A percentile compares a stretch with the other conserved stretches of the same genome.
These are phyloP conservation scores for Epinotia demarniana DNA, from an alignment of 2,888 invertebrate genomes.

Conservation along the genomic window DNA sequence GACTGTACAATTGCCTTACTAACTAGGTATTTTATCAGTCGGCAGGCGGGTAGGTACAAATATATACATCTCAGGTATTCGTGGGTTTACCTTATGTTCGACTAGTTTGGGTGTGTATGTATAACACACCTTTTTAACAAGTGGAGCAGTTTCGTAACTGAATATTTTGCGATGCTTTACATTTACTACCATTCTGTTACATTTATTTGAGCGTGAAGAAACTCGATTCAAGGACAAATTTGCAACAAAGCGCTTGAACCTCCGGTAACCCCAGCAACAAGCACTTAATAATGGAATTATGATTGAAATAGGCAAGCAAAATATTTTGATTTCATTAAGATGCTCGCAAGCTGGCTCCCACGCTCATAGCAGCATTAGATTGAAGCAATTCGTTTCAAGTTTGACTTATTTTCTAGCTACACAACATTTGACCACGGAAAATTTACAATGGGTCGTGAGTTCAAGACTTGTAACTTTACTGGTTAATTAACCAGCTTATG, in stretches of 20 bases:
- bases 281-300: not conserved
- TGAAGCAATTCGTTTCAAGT: not conserved
- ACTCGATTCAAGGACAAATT: conserved; percentile 15
- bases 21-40: no score
- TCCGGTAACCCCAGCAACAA: not conserved
- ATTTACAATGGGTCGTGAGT: no score
- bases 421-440: no score
- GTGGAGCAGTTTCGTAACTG: conserved; percentile 19
- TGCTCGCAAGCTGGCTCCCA: not conserved
- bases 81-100: conserved; percentile 1
- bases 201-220: conserved; percentile 4
- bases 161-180: conserved; percentile 2
- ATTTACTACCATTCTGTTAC: conserved; percentile 5
- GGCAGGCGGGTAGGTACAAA: no score
- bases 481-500: no score
- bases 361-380: not conserved
- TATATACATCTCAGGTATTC: not conserved
- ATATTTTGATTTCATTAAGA: no score
- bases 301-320: no score
- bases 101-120: conserved; percentile 23
- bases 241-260: not conserved
- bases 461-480: no score
- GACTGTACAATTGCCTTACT: no score
- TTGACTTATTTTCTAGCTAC: no score
- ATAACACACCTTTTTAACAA: conserved; percentile 14